Conservation (phyloP, 2,888 invertebrate species). For the Tenthredo livida region DNA sequence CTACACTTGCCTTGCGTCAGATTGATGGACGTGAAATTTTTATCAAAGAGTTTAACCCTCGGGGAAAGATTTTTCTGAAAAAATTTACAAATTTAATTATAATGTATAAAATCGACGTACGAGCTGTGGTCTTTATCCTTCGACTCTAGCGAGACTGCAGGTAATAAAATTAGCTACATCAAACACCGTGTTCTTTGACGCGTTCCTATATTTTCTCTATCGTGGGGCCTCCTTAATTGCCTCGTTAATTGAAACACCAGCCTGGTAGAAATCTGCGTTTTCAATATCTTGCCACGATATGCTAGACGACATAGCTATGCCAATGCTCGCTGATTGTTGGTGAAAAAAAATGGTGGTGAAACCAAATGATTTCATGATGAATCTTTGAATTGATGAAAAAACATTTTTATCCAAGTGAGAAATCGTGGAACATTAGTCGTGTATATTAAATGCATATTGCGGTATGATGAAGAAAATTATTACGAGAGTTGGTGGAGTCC, state of each 20-base stretch:
- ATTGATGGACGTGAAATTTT: conserved; percentile 2
- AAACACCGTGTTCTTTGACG: conserved; percentile 15
- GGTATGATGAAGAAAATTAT: not conserved
- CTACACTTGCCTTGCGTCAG: not conserved
- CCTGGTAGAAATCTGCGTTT: not conserved
- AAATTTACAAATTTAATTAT: not conserved
- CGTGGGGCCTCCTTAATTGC: conserved; percentile 2
- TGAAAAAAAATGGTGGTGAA: not conserved
- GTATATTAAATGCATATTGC: not conserved
- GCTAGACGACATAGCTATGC: not conserved
- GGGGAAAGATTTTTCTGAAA: not conserved
- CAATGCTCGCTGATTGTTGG: not conserved
- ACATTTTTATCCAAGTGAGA: not conserved
- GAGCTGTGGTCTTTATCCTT: not conserved
- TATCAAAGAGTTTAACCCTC: not conserved
- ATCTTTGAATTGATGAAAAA: too few species aligned
- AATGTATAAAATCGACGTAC: not conserved
- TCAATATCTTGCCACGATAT: not conserved
- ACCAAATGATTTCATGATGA: not conserved
- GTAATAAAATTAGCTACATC: conserved; percentile 26
- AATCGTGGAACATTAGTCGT: not conserved
- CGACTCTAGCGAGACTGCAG: not conserved
- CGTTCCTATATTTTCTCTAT: not conserved
- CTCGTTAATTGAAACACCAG: conserved; percentile 5
- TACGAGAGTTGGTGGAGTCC: not conserved